Evolutionary conservation across 2,797 vertebrate species (phyloP), one percentile per base, ranked within the genome.

Genomic region (Emydoidea blandingii): DNA sequence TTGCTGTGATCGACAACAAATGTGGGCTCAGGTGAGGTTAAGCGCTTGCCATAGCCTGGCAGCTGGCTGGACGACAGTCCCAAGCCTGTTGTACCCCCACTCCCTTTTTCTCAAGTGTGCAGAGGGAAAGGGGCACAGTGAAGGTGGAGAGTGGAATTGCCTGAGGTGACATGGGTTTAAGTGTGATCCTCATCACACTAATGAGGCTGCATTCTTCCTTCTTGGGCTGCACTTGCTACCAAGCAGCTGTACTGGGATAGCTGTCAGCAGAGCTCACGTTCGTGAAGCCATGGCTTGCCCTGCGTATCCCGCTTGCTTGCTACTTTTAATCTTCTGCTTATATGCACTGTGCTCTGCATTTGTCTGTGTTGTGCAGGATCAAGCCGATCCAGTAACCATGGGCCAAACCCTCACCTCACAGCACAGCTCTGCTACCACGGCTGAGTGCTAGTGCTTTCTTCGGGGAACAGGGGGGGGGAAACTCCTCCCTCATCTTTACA

Each of bases 281-380:
- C 5, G 0, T 2, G 5, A n/a, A 68, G 0, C 3, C 4, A 1
- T 2, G 10, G 4, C 3, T 4, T 89, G 23, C 5, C 12, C 9
- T 12, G 5, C 0, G 0, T 12, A 50, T 65, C 59, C 27, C 53
- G 41, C 72, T 21, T 79, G 53, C 47, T 19, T 11, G 0, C 47
- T 19, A 18, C 2, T 57, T 88, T 86, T 16, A 82, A 27, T 21
- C 29, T n/a, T 53, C 6, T 12, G 4, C 25, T 37, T 44, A 21
- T 12, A 21, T 1, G 2, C 16, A 3, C 9, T 21, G 10, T 41
- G 37, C 44, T 49, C 27, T 76, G 74, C 44, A 47, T 47, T 49
- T 72, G 19, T 72, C 41, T 29, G 14, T 25, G 7, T 1, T 76
- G 56, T 14, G 21, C 21, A 74, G 14, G 5, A 12, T 41, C 0